Percentiles rank a stretch among this genome's conserved stretches.
These are phyloP conservation scores for Eilema griseolum DNA, from an alignment of 2,888 invertebrate genomes.

Conservation along the genomic window DNA sequence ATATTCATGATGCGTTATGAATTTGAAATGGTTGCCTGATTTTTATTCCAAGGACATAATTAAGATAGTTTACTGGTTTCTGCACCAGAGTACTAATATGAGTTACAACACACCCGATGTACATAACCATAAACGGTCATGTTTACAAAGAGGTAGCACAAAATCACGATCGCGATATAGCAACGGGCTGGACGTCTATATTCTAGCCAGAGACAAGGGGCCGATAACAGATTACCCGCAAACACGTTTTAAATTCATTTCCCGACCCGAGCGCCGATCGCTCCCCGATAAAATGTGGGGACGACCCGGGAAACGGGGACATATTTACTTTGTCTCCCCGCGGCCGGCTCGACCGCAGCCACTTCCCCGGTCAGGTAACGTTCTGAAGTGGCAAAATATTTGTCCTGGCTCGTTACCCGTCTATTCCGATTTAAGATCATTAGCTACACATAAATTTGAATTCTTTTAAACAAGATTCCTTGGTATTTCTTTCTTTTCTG, in stretches of 20 bases:
- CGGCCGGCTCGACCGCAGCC: slow-evolving; percentile 74
- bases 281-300: slow-evolving; percentile 86
- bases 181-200: slow-evolving; percentile 80
- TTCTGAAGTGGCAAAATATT: slow-evolving; percentile 85
- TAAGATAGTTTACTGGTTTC: neutral
- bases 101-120: slow-evolving; percentile 29
- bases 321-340: slow-evolving; percentile 86
- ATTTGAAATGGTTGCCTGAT: slow-evolving; percentile 31
- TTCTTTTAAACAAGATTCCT: slow-evolving; percentile 56
- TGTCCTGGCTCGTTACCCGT: slow-evolving; percentile 80
- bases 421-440: slow-evolving; percentile 81
- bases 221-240: slow-evolving; percentile 88
- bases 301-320: slow-evolving; percentile 82
- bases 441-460: slow-evolving; percentile 72
- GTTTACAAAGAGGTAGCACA: slow-evolving; percentile 52
- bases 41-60: slow-evolving; percentile 25
- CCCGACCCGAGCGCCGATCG: slow-evolving; percentile 86
- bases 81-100: slow-evolving; percentile 27
- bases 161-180: slow-evolving; percentile 78
- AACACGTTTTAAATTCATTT: slow-evolving; percentile 87
- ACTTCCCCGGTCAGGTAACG: slow-evolving; percentile 85
- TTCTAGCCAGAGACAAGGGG: slow-evolving; percentile 85
- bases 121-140: slow-evolving; percentile 48
- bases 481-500: slow-evolving; percentile 44
- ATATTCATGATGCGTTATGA: slow-evolving; percentile 29